These are phyloP conservation scores for Pelochelys cantorii DNA, from an alignment of 2,797 vertebrate species.

Conservation along the genomic window DNA sequence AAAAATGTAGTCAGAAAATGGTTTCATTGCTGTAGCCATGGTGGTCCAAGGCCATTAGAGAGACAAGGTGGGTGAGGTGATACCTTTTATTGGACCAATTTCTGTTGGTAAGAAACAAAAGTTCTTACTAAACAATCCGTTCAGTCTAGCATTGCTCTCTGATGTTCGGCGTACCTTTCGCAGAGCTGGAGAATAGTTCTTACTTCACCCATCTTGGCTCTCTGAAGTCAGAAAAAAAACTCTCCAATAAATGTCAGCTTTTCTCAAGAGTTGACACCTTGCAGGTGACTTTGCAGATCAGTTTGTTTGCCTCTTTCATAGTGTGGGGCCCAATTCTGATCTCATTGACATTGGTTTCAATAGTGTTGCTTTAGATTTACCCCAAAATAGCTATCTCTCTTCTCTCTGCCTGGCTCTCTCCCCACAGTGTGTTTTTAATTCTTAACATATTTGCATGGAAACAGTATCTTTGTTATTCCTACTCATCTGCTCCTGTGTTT, in stretches of 20 bases:
- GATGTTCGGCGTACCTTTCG: not conserved
- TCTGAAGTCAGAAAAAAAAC: not conserved
- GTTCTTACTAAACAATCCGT: not conserved
- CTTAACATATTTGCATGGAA: not conserved
- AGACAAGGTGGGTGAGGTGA: not conserved
- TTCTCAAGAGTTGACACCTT: conserved; percentile 16
- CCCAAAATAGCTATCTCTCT: accelerated
- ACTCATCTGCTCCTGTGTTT: conserved; percentile 28
- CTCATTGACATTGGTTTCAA: not conserved
- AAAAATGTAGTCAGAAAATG: not conserved
- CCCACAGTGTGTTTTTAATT: not conserved
- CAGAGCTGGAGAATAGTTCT: not conserved
- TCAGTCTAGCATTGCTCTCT: not conserved
- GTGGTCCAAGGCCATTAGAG: no score
- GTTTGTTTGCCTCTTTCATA: not conserved
- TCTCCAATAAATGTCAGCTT: accelerated
- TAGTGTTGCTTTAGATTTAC: not conserved
- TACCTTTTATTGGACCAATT: not conserved
- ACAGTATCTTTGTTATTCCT: conserved; percentile 30
- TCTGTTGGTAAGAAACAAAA: not conserved
- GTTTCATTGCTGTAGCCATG: not conserved
- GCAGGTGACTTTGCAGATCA: not conserved
- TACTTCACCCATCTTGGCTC: not conserved
- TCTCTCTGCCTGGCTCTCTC: not conserved
- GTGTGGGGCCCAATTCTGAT: not conserved